These are phyloP conservation scores for Elaphurus davidianus DNA, from an alignment of 2,113 vertebrate species.

Conservation along the genomic window DNA sequence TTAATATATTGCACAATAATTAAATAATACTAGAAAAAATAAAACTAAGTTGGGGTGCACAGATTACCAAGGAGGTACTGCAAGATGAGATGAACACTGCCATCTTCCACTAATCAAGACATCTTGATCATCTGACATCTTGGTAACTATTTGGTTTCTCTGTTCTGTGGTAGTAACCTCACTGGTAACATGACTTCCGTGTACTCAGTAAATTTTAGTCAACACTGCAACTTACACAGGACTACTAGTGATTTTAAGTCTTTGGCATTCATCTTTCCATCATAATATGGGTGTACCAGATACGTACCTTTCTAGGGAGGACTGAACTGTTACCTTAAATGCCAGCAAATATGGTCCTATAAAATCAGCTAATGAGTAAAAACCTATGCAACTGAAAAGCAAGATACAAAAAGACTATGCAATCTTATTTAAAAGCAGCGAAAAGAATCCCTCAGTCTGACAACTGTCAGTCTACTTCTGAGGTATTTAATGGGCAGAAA, in stretches of 20 bases:
- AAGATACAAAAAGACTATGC: neutral
- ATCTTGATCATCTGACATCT: neutral
- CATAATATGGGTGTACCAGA: neutral
- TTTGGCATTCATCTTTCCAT: neutral
- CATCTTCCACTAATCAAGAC: neutral
- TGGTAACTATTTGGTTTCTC: neutral
- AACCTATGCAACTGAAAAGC: neutral
- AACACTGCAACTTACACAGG: neutral
- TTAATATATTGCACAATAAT: neutral
- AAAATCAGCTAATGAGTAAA: neutral
- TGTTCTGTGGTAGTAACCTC: neutral
- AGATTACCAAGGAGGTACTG: neutral
- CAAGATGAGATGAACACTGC: neutral
- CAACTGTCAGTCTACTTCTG: neutral
- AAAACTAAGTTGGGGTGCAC: neutral
- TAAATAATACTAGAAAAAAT: neutral
- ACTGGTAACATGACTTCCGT: neutral
- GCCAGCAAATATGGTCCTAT: neutral
- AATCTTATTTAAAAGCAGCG: conserved; percentile 15
- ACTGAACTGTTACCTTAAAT: neutral
- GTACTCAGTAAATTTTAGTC: neutral
- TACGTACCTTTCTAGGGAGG: neutral
- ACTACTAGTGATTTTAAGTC: neutral
- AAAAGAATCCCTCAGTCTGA: neutral
- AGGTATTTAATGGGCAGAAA: neutral